Evolutionary conservation across 1,140 invertebrate genomes (phyloP).

Genomic region (Bathynomus jamesi): DNA sequence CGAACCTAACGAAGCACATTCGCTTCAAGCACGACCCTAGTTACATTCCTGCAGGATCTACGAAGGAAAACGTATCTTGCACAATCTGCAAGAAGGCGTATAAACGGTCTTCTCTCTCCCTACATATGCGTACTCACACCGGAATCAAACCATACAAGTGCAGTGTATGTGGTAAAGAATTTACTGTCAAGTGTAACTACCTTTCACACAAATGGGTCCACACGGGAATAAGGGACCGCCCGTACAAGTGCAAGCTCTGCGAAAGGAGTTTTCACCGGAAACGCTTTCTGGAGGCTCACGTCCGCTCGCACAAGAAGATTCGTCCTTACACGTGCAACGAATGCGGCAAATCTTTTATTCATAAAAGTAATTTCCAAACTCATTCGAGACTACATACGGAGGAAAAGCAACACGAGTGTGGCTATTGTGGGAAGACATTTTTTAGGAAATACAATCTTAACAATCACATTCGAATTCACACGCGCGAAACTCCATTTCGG

Average conservation of each 20-base stretch:
- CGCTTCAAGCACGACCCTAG: slow-evolving; percentile 65
- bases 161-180: slow-evolving; percentile 71
- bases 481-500: slow-evolving; percentile 58
- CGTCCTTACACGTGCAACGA: slow-evolving; percentile 74
- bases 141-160: slow-evolving; percentile 66
- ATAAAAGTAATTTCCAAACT: slow-evolving; percentile 82
- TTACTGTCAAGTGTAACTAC: slow-evolving; percentile 81
- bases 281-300: slow-evolving; percentile 66
- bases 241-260: slow-evolving; percentile 74
- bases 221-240: slow-evolving; percentile 67
- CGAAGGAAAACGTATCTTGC: slow-evolving; percentile 60
- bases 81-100: slow-evolving; percentile 71
- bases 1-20: slow-evolving; percentile 73
- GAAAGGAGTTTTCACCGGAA: slow-evolving; percentile 71
- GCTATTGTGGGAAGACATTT: slow-evolving; percentile 76
- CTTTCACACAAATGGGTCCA: slow-evolving; percentile 84
- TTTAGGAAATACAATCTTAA: slow-evolving; percentile 77
- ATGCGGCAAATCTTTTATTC: slow-evolving; percentile 86
- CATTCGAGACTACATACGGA: slow-evolving; percentile 84
- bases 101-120: slow-evolving; percentile 64
- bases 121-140: slow-evolving; percentile 64
- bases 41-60: slow-evolving; percentile 54
- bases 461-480: slow-evolving; percentile 76
- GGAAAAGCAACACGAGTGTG: slow-evolving; percentile 78
- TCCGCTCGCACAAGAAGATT: slow-evolving; percentile 41